Percentiles rank a stretch among this genome's conserved stretches.
phyloP scores from a whole-genome alignment of 2,113 vertebrate species.

The Xyliphius kryptos region DNA sequence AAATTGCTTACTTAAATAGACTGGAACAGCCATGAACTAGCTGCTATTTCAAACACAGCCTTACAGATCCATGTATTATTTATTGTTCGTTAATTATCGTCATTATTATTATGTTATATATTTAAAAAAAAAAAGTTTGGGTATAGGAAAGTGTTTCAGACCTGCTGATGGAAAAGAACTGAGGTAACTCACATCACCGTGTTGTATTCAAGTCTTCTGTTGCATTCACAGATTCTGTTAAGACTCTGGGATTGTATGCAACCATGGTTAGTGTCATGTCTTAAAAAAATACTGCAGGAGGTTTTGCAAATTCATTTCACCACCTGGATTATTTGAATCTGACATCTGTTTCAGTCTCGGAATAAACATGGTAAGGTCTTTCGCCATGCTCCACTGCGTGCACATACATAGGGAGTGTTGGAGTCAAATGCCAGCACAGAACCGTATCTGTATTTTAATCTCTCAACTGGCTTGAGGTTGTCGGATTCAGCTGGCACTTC shows the following conservation, averaged over 20 bases:
- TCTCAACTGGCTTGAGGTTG: neutral
- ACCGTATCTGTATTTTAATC: neutral
- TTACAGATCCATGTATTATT: too few relatives aligned
- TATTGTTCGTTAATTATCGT: too few relatives aligned
- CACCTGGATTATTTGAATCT: conserved; percentile 31
- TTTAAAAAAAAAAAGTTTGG: conserved; percentile 22
- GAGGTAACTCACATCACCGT: too few relatives aligned
- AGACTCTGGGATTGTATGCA: neutral
- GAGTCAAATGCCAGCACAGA: neutral
- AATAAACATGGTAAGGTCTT: conserved; percentile 37
- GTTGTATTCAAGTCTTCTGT: neutral
- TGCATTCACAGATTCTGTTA: conserved; percentile 9
- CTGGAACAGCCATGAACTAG: too few relatives aligned
- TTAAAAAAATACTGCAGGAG: conserved; percentile 9
- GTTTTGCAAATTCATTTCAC: conserved; percentile 16
- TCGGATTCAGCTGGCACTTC: neutral
- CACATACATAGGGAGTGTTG: neutral
- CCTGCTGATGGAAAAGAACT: conserved; percentile 37
- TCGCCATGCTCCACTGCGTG: conserved; percentile 10
- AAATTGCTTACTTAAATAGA: too few relatives aligned
- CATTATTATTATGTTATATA: too few relatives aligned
- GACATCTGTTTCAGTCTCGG: conserved; percentile 36
- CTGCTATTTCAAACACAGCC: too few relatives aligned
- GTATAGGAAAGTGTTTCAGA: conserved; percentile 29
- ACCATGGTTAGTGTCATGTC: neutral